Base-by-base conservation (phyloP, 2,797 vertebrate species). In the Sebastes taczanowskii region DNA sequence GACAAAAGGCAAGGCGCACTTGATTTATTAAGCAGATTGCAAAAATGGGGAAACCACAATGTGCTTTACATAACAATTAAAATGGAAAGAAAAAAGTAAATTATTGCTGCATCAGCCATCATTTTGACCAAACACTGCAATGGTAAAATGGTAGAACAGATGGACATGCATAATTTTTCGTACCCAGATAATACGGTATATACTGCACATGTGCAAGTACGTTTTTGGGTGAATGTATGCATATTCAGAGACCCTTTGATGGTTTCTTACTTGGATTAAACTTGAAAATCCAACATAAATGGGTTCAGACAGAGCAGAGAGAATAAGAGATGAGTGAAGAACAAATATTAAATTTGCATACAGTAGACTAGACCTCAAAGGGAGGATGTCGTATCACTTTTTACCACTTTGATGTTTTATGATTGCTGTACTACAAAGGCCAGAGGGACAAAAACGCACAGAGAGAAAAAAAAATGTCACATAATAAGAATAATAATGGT, bases 351-450 rank as follows among this genome's bases (percentile, higher is more conserved):
- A 20, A 82, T 82, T 60, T 80, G 13, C 66, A 81, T 84, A 46
- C 29, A 71, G 58, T 34, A n/a, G 20, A 74, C 9, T 3, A 38
- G 7, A 86, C 67, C 72, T 86, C 79, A 85, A 81, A 90, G 72
- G 69, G 7, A 61, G 11, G 4, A 46, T 18, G 29, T 81, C 30
- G 69, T 53, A 59, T 74, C 14, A 49, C 10, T 30, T 84, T 83
- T 74, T 32, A 64, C 30, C 30, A 38, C 77, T 84, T 84, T 90
- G 72, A 86, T 86, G 81, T 91, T 70, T 78, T 22, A 64, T 68
- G 35, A 81, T 81, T 70, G 60, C 61, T 52, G 20, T 7, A 70
- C 72, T 74, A 77, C 71, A 79, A 56, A 85, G 58, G 18, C n/a
- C 29, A 59, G 61, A 20, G 23, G 25, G 20, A 49, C n/a, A 46